These are phyloP conservation scores for Acanthopleura granulata DNA, from an alignment of 2,888 invertebrate species.

Conservation along the genomic window DNA sequence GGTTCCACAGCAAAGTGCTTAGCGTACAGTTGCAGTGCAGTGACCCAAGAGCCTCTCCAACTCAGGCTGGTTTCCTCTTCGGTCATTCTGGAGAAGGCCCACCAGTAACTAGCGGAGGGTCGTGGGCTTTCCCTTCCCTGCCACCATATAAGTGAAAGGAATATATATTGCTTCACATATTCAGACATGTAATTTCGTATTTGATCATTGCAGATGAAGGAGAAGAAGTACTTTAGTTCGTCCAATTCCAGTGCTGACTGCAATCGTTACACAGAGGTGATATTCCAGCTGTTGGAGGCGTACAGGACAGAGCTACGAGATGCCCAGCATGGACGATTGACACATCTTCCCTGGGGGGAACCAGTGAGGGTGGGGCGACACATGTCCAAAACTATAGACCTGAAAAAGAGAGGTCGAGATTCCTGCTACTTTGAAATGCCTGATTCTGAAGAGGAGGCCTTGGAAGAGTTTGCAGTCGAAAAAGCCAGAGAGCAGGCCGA, in stretches of 20 bases:
- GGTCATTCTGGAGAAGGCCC: no score
- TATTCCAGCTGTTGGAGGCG: conserved; percentile 41
- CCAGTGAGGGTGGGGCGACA: conserved; percentile 48
- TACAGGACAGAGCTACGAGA: conserved; percentile 36
- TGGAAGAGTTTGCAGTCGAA: no score
- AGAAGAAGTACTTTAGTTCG: conserved; percentile 23
- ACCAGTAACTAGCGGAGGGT: no score
- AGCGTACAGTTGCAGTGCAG: no score
- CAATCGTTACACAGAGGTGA: conserved; percentile 34
- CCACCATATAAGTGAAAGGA: no score
- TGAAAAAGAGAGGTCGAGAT: conserved; percentile 34
- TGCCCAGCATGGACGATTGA: conserved; percentile 31
- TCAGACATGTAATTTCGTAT: conserved; percentile 13
- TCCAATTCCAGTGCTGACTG: conserved; percentile 7
- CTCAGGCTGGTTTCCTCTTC: no score
- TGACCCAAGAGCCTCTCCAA: no score
- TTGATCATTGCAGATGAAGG: conserved; percentile 19
- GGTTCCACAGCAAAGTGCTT: no score
- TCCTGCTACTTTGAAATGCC: conserved; percentile 19
- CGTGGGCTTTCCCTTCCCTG: no score
- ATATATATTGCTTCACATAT: neutral
- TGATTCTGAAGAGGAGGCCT: no score
- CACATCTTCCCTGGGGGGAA: conserved; percentile 36
- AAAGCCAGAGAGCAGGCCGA: no score
- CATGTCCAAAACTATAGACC: conserved; percentile 37